Evolutionary conservation across 2,888 invertebrate species (phyloP).

Genomic region (Fabriciana adippe): DNA sequence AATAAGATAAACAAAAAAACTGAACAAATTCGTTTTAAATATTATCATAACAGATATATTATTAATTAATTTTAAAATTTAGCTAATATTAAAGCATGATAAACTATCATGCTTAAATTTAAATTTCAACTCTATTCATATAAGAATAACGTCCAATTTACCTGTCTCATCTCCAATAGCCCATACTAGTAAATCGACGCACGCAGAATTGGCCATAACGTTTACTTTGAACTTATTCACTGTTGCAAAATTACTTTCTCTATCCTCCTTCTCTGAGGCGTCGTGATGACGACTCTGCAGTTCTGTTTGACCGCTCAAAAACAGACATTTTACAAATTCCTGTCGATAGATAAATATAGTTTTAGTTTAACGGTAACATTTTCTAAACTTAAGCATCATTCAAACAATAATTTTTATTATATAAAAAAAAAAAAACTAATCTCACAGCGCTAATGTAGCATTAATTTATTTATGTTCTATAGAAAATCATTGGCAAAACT

Average conservation of each 20-base stretch:
- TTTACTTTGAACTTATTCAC: conserved; percentile 96
- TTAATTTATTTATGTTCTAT: background rate
- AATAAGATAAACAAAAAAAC: background rate
- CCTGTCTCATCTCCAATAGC: conserved; percentile 98
- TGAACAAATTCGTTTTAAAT: no score
- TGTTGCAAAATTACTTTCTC: conserved; percentile 89
- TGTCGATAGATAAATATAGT: conserved; percentile 52
- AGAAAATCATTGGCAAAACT: background rate
- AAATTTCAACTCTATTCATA: background rate
- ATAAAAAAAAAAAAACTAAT: no score
- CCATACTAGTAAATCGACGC: conserved; percentile 98
- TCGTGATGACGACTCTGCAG: conserved; percentile 93
- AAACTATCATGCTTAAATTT: conserved; percentile 29
- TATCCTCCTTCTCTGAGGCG: conserved; percentile 90
- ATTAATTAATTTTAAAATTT: background rate
- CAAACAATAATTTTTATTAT: no score
- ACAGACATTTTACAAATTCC: conserved; percentile 94
- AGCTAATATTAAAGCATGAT: conserved; percentile 9
- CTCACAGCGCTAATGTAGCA: no score
- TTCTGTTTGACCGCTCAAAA: conserved; percentile 96
- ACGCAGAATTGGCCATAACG: conserved; percentile 98
- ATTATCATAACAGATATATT: no score
- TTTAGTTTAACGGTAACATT: background rate
- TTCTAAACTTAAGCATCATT: background rate
- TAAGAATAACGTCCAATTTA: conserved; percentile 57